phyloP scores from a whole-genome alignment of 2,797 vertebrate species.

The Corythornis leucogaster region DNA sequence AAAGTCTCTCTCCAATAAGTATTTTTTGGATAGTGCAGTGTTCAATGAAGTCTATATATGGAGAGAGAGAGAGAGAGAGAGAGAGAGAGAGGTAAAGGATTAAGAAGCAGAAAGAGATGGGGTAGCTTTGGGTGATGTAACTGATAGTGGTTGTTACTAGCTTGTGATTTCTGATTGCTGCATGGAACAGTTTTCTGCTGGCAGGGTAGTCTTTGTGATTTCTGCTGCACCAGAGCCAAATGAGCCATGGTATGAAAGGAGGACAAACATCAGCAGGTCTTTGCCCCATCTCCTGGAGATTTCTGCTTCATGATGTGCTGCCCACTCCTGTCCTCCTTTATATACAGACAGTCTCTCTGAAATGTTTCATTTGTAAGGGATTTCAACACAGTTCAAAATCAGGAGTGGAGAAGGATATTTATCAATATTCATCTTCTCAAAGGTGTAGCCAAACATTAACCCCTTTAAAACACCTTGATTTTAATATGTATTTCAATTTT shows the following conservation, averaged over 20 bases:
- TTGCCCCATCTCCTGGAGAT: not conserved
- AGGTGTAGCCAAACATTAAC: conserved; percentile 60
- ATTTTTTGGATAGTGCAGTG: not conserved
- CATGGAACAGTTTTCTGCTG: not conserved
- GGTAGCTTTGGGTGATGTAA: not conserved
- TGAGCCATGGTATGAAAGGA: not conserved
- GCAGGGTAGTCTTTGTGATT: not conserved
- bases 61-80: not conserved
- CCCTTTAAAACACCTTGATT: conserved; percentile 41
- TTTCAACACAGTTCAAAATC: not conserved
- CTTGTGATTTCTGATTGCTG: rapidly evolving
- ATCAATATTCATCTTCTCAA: conserved; percentile 1
- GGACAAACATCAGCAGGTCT: conserved; percentile 33
- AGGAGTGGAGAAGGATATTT: not conserved
- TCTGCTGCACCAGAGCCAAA: not conserved
- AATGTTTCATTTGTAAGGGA: not conserved
- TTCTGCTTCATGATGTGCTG: not conserved
- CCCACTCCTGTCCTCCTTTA: not conserved
- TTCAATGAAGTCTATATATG: not conserved
- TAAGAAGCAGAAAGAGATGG: not conserved
- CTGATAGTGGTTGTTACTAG: not conserved
- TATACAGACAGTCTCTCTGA: not conserved
- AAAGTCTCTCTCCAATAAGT: not conserved
- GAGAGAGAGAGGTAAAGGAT: not conserved
- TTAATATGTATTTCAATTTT: conserved; percentile 69